These are phyloP conservation scores for Sparus aurata DNA, from an alignment of 2,797 vertebrate species.

Conservation along the genomic window DNA sequence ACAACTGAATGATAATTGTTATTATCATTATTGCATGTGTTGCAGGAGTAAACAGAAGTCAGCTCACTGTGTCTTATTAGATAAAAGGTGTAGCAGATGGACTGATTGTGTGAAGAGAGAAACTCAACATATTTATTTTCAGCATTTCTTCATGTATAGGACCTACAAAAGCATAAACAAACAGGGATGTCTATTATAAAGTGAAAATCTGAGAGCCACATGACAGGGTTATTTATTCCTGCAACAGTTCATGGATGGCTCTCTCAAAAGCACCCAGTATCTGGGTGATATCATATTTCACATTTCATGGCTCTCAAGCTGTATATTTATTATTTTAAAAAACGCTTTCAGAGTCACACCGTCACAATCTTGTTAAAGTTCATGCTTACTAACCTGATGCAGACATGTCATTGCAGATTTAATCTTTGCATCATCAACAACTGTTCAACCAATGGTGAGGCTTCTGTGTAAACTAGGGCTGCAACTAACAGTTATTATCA, in stretches of 20 bases:
- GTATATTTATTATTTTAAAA: not conserved
- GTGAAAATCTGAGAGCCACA: too few species aligned
- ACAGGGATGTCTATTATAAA: too few species aligned
- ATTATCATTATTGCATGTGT: slow-evolving; percentile 11
- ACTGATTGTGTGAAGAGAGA: not conserved
- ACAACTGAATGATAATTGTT: not conserved
- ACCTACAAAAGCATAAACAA: not conserved
- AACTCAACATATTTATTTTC: not conserved
- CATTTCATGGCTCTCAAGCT: not conserved
- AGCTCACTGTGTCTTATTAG: not conserved
- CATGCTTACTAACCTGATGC: not conserved
- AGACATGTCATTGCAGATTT: not conserved
- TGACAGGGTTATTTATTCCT: slow-evolving; percentile 5
- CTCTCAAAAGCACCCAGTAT: not conserved
- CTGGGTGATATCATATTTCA: not conserved
- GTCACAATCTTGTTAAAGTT: not conserved
- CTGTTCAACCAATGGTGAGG: not conserved
- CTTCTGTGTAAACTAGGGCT: not conserved
- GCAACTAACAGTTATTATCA: too few species aligned
- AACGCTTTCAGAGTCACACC: not conserved
- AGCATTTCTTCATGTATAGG: not conserved
- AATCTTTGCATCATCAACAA: not conserved
- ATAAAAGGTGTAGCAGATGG: too few species aligned
- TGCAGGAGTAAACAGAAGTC: slow-evolving; percentile 1
- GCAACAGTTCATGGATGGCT: not conserved